Base-by-base conservation (phyloP, 2,113 vertebrate species). In the Lutjanus erythropterus region DNA sequence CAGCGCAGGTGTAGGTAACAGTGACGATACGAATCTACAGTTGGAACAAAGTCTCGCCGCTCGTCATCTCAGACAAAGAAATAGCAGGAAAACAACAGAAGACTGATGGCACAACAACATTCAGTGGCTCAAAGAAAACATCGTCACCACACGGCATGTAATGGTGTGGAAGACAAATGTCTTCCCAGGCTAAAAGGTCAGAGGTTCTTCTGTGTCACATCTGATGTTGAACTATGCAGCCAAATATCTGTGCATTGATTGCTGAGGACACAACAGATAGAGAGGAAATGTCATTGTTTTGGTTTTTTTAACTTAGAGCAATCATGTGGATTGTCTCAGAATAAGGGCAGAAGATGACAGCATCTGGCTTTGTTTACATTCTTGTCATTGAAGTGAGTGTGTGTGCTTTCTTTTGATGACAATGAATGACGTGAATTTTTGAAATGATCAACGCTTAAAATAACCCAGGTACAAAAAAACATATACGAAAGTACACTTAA, bases 81-180 rank as follows among this genome's bases (percentile, higher is more conserved):
- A 59, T 15, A 71, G 27, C 80, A 71, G 73, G 55, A 62, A 84
- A 76, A 75, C 60, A 81, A 75, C 42, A 68, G 68, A 87, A 85
- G 90, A 90, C 66, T 84, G 85, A 92, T 80, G 83, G 86, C 67
- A 66, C 53, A 83, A 78, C 80, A 86, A 80, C 70, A 46, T 71
- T 37, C 76, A 3, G 74, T 33, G 78, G 31, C 82, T 80, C 75
- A 83, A 87, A 84, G 83, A 92, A 89, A 93, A 91, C 88, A 93
- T 70, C 2, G 80, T 84, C 74, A 71, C 59, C 70, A 64, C 72
- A 72, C 70, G 69, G 78, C 74, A 82, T 62, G 71, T 61, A 71
- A 76, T n/a, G n/a, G n/a, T 73, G 84, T 41, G 83, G 75, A 89
- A 93, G 94, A 95, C 88, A 90, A 94, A 95, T 88, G 85, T n/a